These are phyloP conservation scores for Pavo muticus DNA, from an alignment of 2,113 vertebrate species.

Conservation along the genomic window DNA sequence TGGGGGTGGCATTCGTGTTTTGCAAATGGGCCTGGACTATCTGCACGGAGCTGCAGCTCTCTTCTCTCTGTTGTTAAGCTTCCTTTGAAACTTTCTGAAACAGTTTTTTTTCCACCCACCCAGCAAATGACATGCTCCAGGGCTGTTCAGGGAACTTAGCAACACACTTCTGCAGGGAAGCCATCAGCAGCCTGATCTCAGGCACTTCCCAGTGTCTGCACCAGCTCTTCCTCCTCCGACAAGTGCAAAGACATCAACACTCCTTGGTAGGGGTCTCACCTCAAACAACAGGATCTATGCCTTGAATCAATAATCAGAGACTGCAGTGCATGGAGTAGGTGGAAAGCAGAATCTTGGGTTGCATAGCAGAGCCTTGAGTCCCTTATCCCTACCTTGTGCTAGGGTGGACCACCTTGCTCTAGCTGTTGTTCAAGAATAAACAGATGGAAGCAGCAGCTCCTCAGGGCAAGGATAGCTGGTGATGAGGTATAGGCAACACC, in stretches of 20 bases:
- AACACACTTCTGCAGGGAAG: constrained; percentile 1
- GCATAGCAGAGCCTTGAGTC: not conserved
- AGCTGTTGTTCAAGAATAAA: not conserved
- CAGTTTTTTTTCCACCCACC: constrained; percentile 7
- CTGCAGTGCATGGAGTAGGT: rapidly evolving
- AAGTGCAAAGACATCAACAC: rapidly evolving
- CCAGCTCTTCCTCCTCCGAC: not conserved
- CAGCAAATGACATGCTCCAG: constrained; percentile 1
- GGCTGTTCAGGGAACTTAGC: constrained; percentile 15
- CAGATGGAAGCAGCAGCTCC: not conserved
- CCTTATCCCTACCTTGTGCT: not conserved
- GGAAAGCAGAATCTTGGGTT: not conserved
- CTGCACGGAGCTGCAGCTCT: not conserved
- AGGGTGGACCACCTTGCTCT: not conserved
- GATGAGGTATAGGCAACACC: not conserved
- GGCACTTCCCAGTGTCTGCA: not conserved
- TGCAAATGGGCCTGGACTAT: constrained; percentile 1
- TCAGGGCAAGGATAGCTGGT: not conserved
- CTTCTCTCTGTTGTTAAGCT: not conserved
- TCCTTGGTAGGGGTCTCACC: not conserved
- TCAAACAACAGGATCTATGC: not conserved
- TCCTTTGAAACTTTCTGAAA: constrained; percentile 46
- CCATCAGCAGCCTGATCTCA: not conserved
- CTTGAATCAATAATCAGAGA: not conserved
- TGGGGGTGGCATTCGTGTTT: not conserved